Conservation (phyloP, 2,113 vertebrate species). For the Synchiropus splendidus region DNA sequence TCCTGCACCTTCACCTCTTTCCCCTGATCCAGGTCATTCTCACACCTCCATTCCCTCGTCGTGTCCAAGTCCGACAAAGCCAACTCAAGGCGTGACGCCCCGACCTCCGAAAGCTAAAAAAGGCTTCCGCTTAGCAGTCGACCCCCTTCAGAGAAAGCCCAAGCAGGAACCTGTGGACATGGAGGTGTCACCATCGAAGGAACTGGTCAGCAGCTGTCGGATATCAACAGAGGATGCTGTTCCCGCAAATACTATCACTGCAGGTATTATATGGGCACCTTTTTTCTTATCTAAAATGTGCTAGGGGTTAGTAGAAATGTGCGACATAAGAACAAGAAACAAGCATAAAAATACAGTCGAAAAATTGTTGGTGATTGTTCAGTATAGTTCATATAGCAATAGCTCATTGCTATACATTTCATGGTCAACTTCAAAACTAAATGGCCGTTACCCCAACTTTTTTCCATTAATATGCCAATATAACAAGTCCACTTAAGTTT, state of each 20-base stretch:
- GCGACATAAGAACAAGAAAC: too few relatives aligned
- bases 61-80: conserved; percentile 20
- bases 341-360: too few relatives aligned
- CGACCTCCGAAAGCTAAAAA: conserved; percentile 64
- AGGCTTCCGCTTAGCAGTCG: conserved; percentile 54
- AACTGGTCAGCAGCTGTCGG: conserved; percentile 2
- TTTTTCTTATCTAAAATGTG: neutral
- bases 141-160: conserved; percentile 57
- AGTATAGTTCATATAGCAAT: too few relatives aligned
- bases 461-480: too few relatives aligned
- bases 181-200: conserved; percentile 23
- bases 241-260: conserved; percentile 12
- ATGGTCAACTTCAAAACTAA: too few relatives aligned
- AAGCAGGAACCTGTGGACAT: conserved; percentile 62
- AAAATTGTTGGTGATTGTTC: too few relatives aligned
- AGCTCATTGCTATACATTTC: too few relatives aligned
- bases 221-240: conserved; percentile 1
- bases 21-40: conserved; percentile 5
- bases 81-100: conserved; percentile 13
- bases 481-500: too few relatives aligned
- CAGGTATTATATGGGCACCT: conserved; percentile 20
- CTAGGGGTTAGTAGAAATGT: too few relatives aligned
- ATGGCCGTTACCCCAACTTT: too few relatives aligned
- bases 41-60: neutral
- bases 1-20: conserved; percentile 1